Evolutionary conservation across 2,797 vertebrate genomes (phyloP), one percentile per base, ranked within the genome.

Genomic region (Todus mexicanus): DNA sequence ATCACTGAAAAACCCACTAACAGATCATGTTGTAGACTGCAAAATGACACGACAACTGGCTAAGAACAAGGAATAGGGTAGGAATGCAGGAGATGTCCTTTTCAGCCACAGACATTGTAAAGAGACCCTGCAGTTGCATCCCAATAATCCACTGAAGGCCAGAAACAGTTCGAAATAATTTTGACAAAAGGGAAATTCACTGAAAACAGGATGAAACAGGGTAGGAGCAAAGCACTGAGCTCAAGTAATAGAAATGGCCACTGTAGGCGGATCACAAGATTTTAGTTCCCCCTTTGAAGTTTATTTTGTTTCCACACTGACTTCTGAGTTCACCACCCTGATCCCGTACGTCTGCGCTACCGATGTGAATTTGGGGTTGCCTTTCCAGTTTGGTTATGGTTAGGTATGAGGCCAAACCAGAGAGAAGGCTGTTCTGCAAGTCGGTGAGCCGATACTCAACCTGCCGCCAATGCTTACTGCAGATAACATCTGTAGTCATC

Each of bases 1-100:
- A 7, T 59, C n/a, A 43, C 48, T 25, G 23, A 63, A 60, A 63
- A 51, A 7, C 0, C 6, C 8, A 4, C 3, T 0, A 69, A 83
- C 74, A 12, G 35, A 33, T 20, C 22, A 13, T 65, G 21, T 42
- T 57, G 25, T 26, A 40, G 22, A 26, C 29, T 14, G 25, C 2
- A 3, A 60, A 60, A 50, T n/a, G 78, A 43, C 11, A 12, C 3
- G 15, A 45, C 16, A 59, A 3, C 23, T 59, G 43, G 57, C 29
- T 80, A 35, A 37, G 64, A 63, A 27, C 17, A 53, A 43, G 54
- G 75, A 56, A 21, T 0, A 27, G 13, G 15, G 66, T 64, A 35
- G 29, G 59, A 48, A 76, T 23, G 29, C 0, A 16, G 11, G 12
- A 61, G 22, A n/a, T n/a, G 64, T 31, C 13, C 17, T 37, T 69